Percentiles rank a stretch among this genome's conserved stretches.
Evolutionary conservation across 2,888 invertebrate genomes (phyloP).

Genomic region (Perdita meconis): DNA sequence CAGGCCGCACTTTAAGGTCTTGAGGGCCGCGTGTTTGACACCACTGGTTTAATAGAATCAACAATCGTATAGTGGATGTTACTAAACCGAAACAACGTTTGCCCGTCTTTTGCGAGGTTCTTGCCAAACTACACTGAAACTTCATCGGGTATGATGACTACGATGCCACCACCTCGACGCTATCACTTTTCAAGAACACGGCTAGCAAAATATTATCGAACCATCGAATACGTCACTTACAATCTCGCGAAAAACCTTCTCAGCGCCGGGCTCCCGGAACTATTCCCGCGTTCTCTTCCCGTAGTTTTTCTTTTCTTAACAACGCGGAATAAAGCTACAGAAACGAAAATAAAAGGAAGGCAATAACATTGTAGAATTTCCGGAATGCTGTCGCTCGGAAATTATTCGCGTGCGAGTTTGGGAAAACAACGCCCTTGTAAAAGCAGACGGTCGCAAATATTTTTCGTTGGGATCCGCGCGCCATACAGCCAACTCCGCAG

Average conservation of each 20-base stretch:
- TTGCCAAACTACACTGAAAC: background rate
- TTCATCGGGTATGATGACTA: background rate
- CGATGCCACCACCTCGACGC: no score
- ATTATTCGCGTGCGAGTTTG: background rate
- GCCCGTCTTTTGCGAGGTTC: background rate
- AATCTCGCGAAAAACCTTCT: background rate
- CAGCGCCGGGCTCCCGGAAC: background rate
- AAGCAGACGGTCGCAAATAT: background rate
- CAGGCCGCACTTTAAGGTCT: no score
- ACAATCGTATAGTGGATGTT: no score
- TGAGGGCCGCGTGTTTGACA: no score
- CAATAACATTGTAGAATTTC: background rate
- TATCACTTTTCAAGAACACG: constrained; percentile 1
- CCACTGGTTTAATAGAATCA: no score
- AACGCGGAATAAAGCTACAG: background rate
- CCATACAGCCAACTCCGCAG: background rate
- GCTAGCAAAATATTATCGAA: constrained; percentile 21
- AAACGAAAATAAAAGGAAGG: background rate
- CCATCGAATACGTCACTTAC: background rate
- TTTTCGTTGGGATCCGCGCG: no score
- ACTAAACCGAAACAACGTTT: no score
- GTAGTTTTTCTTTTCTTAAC: background rate
- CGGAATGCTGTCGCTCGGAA: background rate
- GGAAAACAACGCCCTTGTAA: background rate
- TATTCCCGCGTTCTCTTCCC: background rate